phyloP scores from a whole-genome alignment of 2,888 invertebrate species.

The Serrognathus titanus region DNA sequence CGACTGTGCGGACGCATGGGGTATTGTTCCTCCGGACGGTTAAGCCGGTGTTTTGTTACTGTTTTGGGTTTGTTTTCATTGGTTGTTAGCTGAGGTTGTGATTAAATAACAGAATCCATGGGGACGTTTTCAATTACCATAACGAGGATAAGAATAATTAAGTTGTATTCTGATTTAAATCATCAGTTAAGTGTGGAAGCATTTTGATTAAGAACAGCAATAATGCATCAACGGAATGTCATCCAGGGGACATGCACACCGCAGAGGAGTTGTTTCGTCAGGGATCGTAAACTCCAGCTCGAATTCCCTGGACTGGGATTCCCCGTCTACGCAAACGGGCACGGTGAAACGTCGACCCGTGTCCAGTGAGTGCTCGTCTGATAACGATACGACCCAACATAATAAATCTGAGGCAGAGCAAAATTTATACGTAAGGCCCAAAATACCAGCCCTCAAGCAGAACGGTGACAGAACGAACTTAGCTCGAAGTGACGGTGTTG shows the following conservation, averaged over 20 bases:
- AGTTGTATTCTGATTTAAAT: no score
- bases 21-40: neutral
- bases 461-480: neutral
- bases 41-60: constrained; percentile 2
- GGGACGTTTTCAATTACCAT: no score
- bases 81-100: no score
- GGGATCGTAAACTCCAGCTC: constrained; percentile 21
- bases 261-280: constrained; percentile 32
- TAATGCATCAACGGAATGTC: constrained; percentile 18
- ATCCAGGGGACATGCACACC: constrained; percentile 26
- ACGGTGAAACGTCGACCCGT: constrained; percentile 67
- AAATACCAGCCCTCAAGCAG: neutral
- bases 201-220: neutral
- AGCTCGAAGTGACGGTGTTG: neutral
- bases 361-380: constrained; percentile 41
- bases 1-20: neutral
- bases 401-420: constrained; percentile 1
- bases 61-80: neutral
- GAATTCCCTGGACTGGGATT: constrained; percentile 65
- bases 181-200: no score
- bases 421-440: constrained; percentile 9
- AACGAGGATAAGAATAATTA: no score
- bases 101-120: no score
- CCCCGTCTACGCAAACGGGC: constrained; percentile 66
- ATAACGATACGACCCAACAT: constrained; percentile 10